A percentile compares a stretch with the other conserved stretches of the same genome.
Conservation (phyloP, 2,888 invertebrate species). For the Marasmarcha lunaedactyla region DNA sequence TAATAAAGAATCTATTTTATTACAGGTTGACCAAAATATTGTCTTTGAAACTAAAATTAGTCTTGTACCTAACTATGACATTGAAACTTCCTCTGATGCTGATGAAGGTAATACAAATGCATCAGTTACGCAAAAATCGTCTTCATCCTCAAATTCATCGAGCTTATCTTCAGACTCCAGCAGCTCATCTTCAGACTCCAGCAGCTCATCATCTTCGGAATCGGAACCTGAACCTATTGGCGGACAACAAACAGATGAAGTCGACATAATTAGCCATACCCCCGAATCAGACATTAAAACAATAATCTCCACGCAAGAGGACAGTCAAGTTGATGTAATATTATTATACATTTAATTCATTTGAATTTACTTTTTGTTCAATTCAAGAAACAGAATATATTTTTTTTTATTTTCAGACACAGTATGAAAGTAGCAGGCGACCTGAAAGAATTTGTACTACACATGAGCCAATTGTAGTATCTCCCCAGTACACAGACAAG, state of each 20-base stretch:
- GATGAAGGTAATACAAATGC: conserved; percentile 4
- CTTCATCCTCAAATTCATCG: neutral
- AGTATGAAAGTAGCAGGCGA: neutral
- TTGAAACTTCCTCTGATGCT: conserved; percentile 1
- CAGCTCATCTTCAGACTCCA: too few species aligned
- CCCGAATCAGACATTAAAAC: neutral
- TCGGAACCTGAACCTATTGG: neutral
- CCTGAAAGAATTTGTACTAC: too few species aligned
- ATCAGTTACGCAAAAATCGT: conserved; percentile 1
- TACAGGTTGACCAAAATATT: too few species aligned
- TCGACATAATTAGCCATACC: neutral
- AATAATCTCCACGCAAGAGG: neutral
- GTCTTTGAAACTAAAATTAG: too few species aligned
- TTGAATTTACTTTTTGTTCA: too few species aligned
- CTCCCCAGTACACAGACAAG: conserved; percentile 5
- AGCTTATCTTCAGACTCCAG: too few species aligned
- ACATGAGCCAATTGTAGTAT: too few species aligned
- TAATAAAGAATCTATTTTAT: too few species aligned
- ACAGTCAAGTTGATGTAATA: conserved; percentile 1
- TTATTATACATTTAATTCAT: neutral
- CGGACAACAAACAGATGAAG: conserved; percentile 1
- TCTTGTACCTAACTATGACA: conserved; percentile 2
- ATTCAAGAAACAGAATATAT: too few species aligned
- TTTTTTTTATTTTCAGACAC: too few species aligned
- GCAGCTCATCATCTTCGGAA: neutral